Evolutionary conservation across 2,113 vertebrate species (phyloP).

Genomic region (Carassius auratus): DNA sequence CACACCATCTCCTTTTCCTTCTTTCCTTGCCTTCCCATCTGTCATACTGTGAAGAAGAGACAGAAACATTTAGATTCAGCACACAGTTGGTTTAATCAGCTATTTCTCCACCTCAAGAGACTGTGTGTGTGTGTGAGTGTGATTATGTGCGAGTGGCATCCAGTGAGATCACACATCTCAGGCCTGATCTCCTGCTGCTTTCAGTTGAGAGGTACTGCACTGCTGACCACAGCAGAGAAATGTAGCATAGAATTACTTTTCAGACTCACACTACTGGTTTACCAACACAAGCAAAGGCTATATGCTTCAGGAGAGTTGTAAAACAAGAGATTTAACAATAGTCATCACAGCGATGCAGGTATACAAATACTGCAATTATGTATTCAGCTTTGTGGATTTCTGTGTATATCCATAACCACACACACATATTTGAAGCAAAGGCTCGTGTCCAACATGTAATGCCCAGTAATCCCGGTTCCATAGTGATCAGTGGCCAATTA

Average conservation of each 20-base stretch:
- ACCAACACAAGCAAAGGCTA: neutral
- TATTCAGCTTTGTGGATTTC: neutral
- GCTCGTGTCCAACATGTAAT: conserved; percentile 48
- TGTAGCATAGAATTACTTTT: conserved; percentile 24
- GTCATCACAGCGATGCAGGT: neutral
- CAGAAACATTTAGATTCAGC: conserved; percentile 44
- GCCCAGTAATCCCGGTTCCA: conserved; percentile 51
- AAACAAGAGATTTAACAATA: neutral
- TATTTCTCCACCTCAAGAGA: conserved; percentile 37
- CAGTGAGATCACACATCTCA: conserved; percentile 31
- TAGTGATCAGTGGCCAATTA: conserved; percentile 48
- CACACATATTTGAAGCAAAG: conserved; percentile 5
- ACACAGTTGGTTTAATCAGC: conserved; percentile 54
- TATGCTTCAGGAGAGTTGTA: neutral
- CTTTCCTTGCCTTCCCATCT: conserved; percentile 66
- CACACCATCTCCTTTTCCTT: conserved; percentile 52
- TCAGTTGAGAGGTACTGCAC: conserved; percentile 58
- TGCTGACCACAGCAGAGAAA: conserved; percentile 52
- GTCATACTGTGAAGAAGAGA: conserved; percentile 60
- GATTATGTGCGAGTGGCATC: conserved; percentile 15
- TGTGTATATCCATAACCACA: neutral
- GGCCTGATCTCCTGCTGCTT: conserved; percentile 33
- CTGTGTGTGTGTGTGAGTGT: conserved; percentile 14
- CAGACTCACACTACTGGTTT: neutral
- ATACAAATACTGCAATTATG: neutral